Conservation (phyloP, 1,140 invertebrate genomes). For the Triops longicaudatus region DNA sequence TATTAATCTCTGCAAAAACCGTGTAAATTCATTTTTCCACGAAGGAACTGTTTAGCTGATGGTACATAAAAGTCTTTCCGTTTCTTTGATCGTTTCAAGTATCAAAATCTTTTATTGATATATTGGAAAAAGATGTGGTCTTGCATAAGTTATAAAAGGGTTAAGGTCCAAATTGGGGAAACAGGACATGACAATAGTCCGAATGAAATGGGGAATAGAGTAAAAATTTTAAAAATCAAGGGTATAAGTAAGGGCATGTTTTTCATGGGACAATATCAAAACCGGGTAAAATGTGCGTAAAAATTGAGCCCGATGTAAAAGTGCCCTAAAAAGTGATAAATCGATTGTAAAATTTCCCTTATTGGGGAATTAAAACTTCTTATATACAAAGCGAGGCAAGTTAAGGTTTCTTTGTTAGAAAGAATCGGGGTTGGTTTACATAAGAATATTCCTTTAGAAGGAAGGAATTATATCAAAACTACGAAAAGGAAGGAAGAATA, state of each 20-base stretch:
- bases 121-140: neutral
- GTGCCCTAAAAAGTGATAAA: neutral
- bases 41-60: neutral
- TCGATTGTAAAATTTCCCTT: neutral
- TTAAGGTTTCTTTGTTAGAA: neutral
- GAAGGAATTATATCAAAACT: neutral
- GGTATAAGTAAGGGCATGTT: neutral
- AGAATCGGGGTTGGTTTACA: neutral
- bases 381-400: constrained; percentile 6
- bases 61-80: neutral
- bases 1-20: too few relatives aligned
- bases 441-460: neutral
- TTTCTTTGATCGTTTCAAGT: neutral
- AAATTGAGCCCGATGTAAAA: neutral
- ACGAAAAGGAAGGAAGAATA: neutral
- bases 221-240: neutral
- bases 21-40: too few relatives aligned
- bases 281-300: neutral
- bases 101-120: neutral
- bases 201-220: neutral
- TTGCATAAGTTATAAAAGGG: neutral
- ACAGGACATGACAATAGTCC: neutral
- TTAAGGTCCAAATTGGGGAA: neutral
- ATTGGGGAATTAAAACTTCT: neutral
- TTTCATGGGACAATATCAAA: neutral